Evolutionary conservation across 2,888 invertebrate genomes (phyloP), one percentile per base, ranked within the genome.

Genomic region (Nemotelus nigrinus): DNA sequence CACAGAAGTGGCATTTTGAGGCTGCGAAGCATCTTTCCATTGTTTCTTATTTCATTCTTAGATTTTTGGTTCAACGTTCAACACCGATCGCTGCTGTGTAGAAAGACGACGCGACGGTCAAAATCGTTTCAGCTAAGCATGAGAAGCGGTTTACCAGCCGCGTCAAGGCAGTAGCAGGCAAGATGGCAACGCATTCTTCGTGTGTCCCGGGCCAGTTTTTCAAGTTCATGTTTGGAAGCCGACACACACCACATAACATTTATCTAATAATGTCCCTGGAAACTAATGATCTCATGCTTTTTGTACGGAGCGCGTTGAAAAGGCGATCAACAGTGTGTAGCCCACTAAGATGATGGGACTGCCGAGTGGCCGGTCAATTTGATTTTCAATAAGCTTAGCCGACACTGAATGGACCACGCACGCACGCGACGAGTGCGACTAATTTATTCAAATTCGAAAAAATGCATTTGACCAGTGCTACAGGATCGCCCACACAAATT

Each of bases 151-250:
- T 25, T 3, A 63, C 7, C 63, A n/a, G 43, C 63, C 3, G 41
- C 63, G 57, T 10, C 8, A 50, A 50, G 50, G 1, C 57, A 5
- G 57, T 57, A 10, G 25, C n/a, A 25, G n/a, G 3, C 57, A 25
- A 10, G n/a, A 10, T 43, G 63, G 63, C 41, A 6, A 39, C 63
- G 41, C 39, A 43, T 3, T 63, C 63, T 63, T 3, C 41, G 8
- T 25, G 25, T 25, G 25, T 63, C 63, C 63, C 63, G 3, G 43
- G 74, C 74, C 45, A 74, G 74, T 74, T 74, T 74, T 74, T 74
- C 74, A 74, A 74, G 74, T 74, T 74, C 74, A 74, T 39, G 70
- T 70, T 70, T 41, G 45, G 72, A n/a, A 3, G 25, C 47, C 65
- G 8, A 65, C 65, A 65, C 43, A 65, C 50, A 7, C 50, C 8